Evolutionary conservation across 2,888 invertebrate species (phyloP), one percentile per base, ranked within the genome.

Genomic region (Oscheius onirici): DNA sequence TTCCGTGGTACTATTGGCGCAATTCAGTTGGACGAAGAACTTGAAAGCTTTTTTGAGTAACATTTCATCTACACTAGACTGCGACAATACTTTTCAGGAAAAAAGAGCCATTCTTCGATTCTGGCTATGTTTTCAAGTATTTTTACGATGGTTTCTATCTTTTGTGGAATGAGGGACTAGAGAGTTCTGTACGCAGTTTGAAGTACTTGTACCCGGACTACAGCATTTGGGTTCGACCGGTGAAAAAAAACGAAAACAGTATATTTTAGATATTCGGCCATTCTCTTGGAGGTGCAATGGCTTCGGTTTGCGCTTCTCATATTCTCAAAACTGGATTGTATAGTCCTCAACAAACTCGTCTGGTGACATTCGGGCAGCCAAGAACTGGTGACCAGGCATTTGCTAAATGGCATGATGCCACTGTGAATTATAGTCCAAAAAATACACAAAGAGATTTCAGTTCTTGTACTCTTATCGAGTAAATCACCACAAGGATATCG

Each of bases 351-450:
- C 69, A 73, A 22, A 72, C 81, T 11, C 63, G 70, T 28, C 40
- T 82, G 68, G 68, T 78, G 28, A 82, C 82, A 24, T 77, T 81
- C 63, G 82, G 81, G n/a, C 82, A 82, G 44, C 82, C 82, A 1
- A 70, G 82, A 41, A 77, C 77, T 20, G 82, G 82, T 34, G 79
- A 81, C 46, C 66, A 72, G 24, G 73, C 55, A 1, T 81, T 67
- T 24, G 80, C 81, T 6, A 22, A 46, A 24, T 75, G 73, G 69
- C 73, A 73, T 46, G 76, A 76, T 41, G 34, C 6, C 44, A 49
- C 46, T 24, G 69, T 69, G 40, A 60, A 20, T 2, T 49, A 49
- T 2, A 15, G 17, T 49, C 10, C 17, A 3, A 24, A 13, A 55
- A 22, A 20, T 43, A 40, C n/a, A 54, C 15, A 43, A 34, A 34